Conservation (phyloP, 2,113 vertebrate species). For the Callaeas wilsoni region DNA sequence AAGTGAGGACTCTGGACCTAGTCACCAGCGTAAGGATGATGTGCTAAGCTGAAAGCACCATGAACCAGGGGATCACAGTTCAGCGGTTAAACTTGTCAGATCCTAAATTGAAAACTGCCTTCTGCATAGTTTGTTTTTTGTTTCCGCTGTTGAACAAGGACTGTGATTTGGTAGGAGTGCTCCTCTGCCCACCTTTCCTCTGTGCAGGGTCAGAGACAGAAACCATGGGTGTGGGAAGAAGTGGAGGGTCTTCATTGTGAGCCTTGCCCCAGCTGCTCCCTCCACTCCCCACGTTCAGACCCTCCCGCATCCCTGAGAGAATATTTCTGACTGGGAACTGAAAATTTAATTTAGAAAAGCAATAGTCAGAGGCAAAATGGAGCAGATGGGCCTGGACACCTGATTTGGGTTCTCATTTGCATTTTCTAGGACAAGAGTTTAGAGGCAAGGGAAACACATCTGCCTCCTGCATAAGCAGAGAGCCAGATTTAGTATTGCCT, state of each 20-base stretch:
- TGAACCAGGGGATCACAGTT: neutral
- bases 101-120: neutral
- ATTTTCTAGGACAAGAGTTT: conserved; percentile 3
- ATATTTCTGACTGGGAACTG: neutral
- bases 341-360: neutral
- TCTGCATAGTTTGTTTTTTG: neutral
- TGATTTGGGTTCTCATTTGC: neutral
- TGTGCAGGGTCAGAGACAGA: neutral
- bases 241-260: neutral
- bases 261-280: neutral
- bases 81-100: neutral
- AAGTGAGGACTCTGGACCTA: neutral
- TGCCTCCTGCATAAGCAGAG: neutral
- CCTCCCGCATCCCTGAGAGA: neutral
- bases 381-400: neutral
- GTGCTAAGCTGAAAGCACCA: neutral
- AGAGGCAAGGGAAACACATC: neutral
- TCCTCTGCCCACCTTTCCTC: neutral
- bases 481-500: neutral
- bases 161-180: neutral
- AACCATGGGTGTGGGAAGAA: neutral
- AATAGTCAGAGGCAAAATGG: neutral
- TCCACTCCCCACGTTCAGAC: neutral
- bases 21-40: neutral
- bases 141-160: neutral